Evolutionary conservation across 1,140 invertebrate species (phyloP).

Genomic region (Neodiprion fabricii): DNA sequence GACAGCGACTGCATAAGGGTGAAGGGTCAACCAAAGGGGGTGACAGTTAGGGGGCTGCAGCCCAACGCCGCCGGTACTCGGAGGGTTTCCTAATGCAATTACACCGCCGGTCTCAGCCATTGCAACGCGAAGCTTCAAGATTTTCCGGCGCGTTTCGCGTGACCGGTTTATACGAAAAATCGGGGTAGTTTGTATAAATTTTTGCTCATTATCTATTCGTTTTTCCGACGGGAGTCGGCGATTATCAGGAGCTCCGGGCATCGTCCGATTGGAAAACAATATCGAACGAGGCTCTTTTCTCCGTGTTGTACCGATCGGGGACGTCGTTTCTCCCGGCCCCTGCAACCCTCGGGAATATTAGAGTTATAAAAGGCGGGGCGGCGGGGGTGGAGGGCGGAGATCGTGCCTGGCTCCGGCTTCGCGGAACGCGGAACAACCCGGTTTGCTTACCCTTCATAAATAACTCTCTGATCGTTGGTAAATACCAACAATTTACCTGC

Average conservation of each 20-base stretch:
- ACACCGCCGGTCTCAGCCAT: neutral
- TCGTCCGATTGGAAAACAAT: neutral
- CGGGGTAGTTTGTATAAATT: too few relatives aligned
- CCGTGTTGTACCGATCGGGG: neutral
- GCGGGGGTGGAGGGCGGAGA: neutral
- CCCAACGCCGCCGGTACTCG: neutral
- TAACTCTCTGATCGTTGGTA: neutral
- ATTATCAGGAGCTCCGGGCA: too few relatives aligned
- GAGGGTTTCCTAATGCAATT: neutral
- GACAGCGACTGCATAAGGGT: neutral
- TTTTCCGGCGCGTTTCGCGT: too few relatives aligned
- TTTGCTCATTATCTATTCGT: too few relatives aligned
- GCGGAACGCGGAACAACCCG: neutral
- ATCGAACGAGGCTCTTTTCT: neutral
- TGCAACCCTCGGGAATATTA: neutral
- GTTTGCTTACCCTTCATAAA: neutral
- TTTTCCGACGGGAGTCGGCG: too few relatives aligned
- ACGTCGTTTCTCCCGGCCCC: neutral
- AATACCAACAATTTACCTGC: neutral
- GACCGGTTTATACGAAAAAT: too few relatives aligned
- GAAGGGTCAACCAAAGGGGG: constrained; percentile 2
- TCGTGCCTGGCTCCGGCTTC: neutral
- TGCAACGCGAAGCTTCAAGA: too few relatives aligned
- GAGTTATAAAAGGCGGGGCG: neutral
- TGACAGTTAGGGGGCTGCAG: neutral